Conservation (phyloP, 2,888 invertebrate species). For the Macrophya annulata region DNA sequence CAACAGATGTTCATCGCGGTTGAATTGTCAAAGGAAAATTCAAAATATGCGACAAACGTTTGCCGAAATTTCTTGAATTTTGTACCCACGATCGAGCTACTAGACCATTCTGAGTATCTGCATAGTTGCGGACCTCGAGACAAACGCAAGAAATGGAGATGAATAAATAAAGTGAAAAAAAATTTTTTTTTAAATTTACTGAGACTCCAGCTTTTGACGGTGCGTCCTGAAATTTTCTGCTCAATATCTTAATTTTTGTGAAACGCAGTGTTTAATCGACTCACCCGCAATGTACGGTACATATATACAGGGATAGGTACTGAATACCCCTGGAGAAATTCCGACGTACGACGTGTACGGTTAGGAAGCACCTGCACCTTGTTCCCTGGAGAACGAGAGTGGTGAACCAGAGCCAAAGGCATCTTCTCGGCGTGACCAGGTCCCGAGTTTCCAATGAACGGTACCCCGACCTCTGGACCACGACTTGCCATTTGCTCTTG, state of each 20-base stretch:
- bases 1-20: conserved; percentile 44
- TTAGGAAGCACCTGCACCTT: conserved; percentile 43
- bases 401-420: conserved; percentile 52
- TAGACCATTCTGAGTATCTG: neutral
- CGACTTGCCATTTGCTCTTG: conserved; percentile 8
- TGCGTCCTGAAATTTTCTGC: neutral
- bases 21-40: conserved; percentile 5
- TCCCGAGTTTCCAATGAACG: conserved; percentile 30
- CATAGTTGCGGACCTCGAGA: neutral
- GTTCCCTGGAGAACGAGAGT: conserved; percentile 46
- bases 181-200: neutral
- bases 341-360: conserved; percentile 27
- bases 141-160: neutral
- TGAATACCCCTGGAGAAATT: conserved; percentile 7
- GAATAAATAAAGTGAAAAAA: neutral
- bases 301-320: neutral
- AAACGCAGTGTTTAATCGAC: neutral
- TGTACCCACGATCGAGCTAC: neutral
- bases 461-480: conserved; percentile 47
- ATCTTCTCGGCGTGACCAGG: conserved; percentile 32
- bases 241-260: no score
- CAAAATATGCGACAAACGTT: conserved; percentile 10
- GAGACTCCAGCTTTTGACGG: neutral
- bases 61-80: neutral
- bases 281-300: neutral